Conservation (phyloP, 2,797 vertebrate genomes). For the Rousettus madagascariensis region DNA sequence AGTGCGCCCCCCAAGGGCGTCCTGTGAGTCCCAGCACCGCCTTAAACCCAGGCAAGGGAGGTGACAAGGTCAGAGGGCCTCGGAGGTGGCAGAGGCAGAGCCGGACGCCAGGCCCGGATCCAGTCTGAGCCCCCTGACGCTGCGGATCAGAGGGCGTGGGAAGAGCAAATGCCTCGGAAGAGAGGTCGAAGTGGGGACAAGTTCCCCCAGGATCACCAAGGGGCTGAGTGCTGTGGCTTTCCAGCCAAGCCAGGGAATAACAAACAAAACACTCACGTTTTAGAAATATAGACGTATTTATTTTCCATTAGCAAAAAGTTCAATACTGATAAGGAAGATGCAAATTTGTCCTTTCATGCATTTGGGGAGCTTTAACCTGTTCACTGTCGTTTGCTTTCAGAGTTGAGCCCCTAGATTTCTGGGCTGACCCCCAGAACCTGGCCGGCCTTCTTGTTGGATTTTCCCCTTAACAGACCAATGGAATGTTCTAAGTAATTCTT, state of each 20-base stretch:
- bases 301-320: conserved; percentile 68
- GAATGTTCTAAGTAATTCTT: neutral
- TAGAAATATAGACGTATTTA: conserved; percentile 68
- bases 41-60: too few relatives aligned
- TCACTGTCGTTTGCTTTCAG: neutral
- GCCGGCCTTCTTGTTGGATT: neutral
- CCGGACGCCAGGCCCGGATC: neutral
- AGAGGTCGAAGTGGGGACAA: neutral
- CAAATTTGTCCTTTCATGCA: neutral
- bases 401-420: neutral
- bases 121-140: accelerated
- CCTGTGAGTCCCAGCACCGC: neutral
- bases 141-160: accelerated
- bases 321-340: conserved; percentile 1
- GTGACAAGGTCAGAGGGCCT: neutral
- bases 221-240: neutral
- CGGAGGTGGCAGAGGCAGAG: too few relatives aligned
- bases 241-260: neutral
- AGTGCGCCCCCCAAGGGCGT: accelerated
- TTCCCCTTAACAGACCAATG: neutral
- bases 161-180: neutral
- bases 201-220: neutral
- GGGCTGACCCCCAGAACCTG: neutral
- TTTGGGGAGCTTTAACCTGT: neutral
- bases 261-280: neutral